Evolutionary conservation across 1,140 invertebrate genomes (phyloP).

Genomic region (Anastrepha ludens): DNA sequence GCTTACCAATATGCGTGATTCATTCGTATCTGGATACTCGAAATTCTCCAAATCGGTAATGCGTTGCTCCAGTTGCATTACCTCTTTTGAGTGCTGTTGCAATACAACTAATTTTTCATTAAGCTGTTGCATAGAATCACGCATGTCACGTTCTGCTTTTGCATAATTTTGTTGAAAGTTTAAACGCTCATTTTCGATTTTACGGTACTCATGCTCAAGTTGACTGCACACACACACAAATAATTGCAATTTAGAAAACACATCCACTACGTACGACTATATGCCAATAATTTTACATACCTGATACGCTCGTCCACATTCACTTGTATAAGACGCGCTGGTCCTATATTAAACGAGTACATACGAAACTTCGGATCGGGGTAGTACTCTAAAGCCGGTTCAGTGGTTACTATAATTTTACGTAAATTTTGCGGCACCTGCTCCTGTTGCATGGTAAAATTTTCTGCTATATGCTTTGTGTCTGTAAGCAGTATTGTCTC

Average conservation of each 20-base stretch:
- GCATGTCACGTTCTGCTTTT: slow-evolving; percentile 47
- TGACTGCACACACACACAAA: neutral
- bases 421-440: slow-evolving; percentile 81
- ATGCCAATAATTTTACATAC: slow-evolving; percentile 63
- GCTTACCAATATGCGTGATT: slow-evolving; percentile 74
- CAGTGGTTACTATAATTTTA: slow-evolving; percentile 79
- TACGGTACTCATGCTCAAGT: neutral
- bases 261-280: neutral
- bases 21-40: slow-evolving; percentile 74
- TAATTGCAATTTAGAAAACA: too few species aligned
- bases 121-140: slow-evolving; percentile 54
- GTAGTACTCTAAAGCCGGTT: slow-evolving; percentile 77
- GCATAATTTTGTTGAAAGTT: slow-evolving; percentile 53
- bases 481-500: slow-evolving; percentile 83
- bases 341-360: slow-evolving; percentile 77
- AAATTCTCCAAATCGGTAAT: slow-evolving; percentile 59
- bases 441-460: slow-evolving; percentile 77
- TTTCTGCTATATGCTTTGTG: slow-evolving; percentile 77
- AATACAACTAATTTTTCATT: slow-evolving; percentile 57
- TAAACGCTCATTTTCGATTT: slow-evolving; percentile 57
- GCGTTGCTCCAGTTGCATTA: slow-evolving; percentile 49
- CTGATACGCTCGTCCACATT: slow-evolving; percentile 78
- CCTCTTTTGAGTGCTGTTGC: slow-evolving; percentile 56
- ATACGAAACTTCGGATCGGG: slow-evolving; percentile 80
- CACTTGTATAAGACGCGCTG: slow-evolving; percentile 78